A percentile compares a stretch with the other conserved stretches of the same genome.
Evolutionary conservation across 2,888 invertebrate species (phyloP).

Genomic region (Osedax fenrisi): DNA sequence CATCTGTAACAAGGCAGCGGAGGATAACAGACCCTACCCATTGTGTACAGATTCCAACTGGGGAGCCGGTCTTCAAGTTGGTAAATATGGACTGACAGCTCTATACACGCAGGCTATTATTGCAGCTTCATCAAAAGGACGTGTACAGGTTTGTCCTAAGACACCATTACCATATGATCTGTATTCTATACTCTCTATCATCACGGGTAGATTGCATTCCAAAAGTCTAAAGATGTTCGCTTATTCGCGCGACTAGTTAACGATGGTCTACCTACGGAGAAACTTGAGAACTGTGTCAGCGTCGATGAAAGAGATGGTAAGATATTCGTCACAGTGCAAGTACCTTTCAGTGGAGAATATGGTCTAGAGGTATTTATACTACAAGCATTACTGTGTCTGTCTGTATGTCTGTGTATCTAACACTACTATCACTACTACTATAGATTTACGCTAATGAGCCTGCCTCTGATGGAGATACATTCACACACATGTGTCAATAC

Average conservation of each 20-base stretch:
- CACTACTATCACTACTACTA: too few species aligned
- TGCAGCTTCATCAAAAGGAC: slow-evolving; percentile 38
- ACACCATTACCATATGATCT: too few species aligned
- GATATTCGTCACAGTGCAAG: slow-evolving; percentile 41
- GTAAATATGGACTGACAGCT: slow-evolving; percentile 47
- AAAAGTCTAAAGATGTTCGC: slow-evolving; percentile 65
- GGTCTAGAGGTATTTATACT: slow-evolving; percentile 41
- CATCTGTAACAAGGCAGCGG: slow-evolving; percentile 43
- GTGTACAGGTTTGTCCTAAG: slow-evolving; percentile 37
- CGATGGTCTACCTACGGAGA: slow-evolving; percentile 47
- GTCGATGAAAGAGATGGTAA: slow-evolving; percentile 43
- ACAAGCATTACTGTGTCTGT: too few species aligned
- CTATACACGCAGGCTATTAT: slow-evolving; percentile 42
- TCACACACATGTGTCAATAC: slow-evolving; percentile 40
- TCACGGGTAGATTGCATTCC: slow-evolving; percentile 44
- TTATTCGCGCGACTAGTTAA: slow-evolving; percentile 46
- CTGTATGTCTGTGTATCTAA: too few species aligned
- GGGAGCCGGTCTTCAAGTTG: slow-evolving; percentile 49
- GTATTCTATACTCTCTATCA: too few species aligned
- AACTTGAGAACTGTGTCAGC: slow-evolving; percentile 43
- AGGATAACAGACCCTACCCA: slow-evolving; percentile 45
- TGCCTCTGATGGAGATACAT: slow-evolving; percentile 44
- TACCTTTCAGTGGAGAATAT: slow-evolving; percentile 48
- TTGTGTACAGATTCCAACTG: slow-evolving; percentile 50
- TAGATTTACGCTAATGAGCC: slow-evolving; percentile 50